These are phyloP conservation scores for Nemotelus nigrinus DNA, from an alignment of 2,888 invertebrate species.

Conservation along the genomic window DNA sequence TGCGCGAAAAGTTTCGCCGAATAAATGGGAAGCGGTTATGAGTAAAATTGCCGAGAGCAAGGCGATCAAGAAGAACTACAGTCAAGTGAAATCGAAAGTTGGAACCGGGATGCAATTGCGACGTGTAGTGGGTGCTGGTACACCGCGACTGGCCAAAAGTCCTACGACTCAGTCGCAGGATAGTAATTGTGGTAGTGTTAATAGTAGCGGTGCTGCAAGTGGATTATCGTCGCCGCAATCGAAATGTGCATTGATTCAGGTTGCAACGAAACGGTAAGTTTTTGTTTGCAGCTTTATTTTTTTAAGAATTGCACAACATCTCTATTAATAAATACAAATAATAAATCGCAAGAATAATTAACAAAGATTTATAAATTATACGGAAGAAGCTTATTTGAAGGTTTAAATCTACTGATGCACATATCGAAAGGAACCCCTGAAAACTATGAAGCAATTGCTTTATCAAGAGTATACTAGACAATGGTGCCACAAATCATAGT, in stretches of 20 bases:
- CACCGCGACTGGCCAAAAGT: constrained; percentile 44
- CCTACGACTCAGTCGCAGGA: constrained; percentile 43
- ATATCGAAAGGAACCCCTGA: too few species aligned
- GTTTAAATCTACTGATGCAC: too few species aligned
- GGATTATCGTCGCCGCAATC: constrained; percentile 55
- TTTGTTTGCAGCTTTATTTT: too few species aligned
- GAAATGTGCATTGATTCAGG: constrained; percentile 54
- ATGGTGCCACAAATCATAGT: too few species aligned
- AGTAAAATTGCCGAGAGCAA: constrained; percentile 81
- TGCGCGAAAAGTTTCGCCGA: constrained; percentile 55
- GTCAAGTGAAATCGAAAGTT: constrained; percentile 90
- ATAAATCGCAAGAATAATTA: too few species aligned
- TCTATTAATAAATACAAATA: too few species aligned
- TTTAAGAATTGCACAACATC: too few species aligned
- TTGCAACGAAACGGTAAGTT: constrained; percentile 60
- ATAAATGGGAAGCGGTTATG: constrained; percentile 85
- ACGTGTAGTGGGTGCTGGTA: constrained; percentile 23
- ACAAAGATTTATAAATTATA: too few species aligned
- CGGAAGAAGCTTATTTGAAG: too few species aligned
- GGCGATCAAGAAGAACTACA: constrained; percentile 77
- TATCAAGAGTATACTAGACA: too few species aligned
- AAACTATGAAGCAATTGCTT: too few species aligned
- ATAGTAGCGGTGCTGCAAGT: constrained; percentile 48
- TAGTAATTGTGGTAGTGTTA: constrained; percentile 48
- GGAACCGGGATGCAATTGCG: constrained; percentile 66